Evolutionary conservation across 2,113 vertebrate genomes (phyloP).

Genomic region (Carassius auratus): DNA sequence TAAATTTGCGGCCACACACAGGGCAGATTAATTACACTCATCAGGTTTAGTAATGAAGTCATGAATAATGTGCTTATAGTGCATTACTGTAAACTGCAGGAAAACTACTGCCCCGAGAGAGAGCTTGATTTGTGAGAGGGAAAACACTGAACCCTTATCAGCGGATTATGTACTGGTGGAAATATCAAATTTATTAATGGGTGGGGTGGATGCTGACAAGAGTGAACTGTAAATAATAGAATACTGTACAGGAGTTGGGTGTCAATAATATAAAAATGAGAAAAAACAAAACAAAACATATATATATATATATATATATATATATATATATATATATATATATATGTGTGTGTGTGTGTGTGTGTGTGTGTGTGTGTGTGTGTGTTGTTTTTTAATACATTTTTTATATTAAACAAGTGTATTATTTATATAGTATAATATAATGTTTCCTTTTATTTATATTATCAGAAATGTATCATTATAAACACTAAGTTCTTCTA

Average conservation of each 20-base stretch:
- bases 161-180: conserved; percentile 34
- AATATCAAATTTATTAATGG: conserved; percentile 10
- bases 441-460: too few species aligned
- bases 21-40: conserved; percentile 55
- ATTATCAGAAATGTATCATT: background rate
- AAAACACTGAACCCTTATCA: conserved; percentile 45
- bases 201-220: background rate
- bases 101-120: conserved; percentile 30
- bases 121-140: conserved; percentile 52
- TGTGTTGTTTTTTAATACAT: too few species aligned
- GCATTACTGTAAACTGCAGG: conserved; percentile 35
- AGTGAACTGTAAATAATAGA: conserved; percentile 9
- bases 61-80: conserved; percentile 60
- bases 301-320: too few species aligned
- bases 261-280: background rate
- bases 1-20: conserved; percentile 35
- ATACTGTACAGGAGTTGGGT: background rate
- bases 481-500: background rate
- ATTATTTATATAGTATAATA: background rate
- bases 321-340: too few species aligned
- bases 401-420: too few species aligned
- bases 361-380: background rate
- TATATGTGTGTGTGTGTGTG: background rate
- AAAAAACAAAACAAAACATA: too few species aligned
- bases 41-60: conserved; percentile 56